These are phyloP conservation scores for Eulemur rufifrons DNA, from an alignment of 2,113 vertebrate species.

Conservation along the genomic window DNA sequence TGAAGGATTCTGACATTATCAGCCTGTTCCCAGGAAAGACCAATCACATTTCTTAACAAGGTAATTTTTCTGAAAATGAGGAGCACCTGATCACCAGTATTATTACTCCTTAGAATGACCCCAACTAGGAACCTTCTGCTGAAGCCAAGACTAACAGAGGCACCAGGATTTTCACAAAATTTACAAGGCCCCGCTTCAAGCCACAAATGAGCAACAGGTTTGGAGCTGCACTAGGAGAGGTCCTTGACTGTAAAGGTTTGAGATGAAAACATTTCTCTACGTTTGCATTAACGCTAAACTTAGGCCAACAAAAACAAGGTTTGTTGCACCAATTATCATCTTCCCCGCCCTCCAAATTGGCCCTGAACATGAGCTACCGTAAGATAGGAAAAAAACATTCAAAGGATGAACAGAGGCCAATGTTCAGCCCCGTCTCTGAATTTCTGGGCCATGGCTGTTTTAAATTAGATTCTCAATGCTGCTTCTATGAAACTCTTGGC, in stretches of 20 bases:
- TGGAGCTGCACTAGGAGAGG: not conserved
- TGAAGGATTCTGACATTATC: not conserved
- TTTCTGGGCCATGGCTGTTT: constrained; percentile 62
- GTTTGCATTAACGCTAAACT: not conserved
- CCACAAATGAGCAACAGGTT: not conserved
- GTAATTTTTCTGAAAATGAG: not conserved
- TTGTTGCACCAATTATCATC: not conserved
- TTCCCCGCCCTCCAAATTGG: not conserved
- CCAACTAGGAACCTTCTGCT: not conserved
- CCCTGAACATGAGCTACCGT: not conserved
- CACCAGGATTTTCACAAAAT: not conserved
- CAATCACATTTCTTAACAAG: not conserved
- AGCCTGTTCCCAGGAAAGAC: not conserved
- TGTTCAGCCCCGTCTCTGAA: not conserved
- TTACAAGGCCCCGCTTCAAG: not conserved
- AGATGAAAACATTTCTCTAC: constrained; percentile 19
- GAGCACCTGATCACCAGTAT: not conserved
- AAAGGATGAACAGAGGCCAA: constrained; percentile 20
- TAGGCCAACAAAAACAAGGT: constrained; percentile 22
- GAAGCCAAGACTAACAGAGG: not conserved
- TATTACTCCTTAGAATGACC: not conserved
- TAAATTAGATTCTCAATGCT: constrained; percentile 39
- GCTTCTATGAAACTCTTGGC: constrained; percentile 5
- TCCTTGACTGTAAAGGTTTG: not conserved
- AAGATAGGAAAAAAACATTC: not conserved